Evolutionary conservation across 2,797 vertebrate genomes (phyloP).

Genomic region (Pyrrhura leucotis): DNA sequence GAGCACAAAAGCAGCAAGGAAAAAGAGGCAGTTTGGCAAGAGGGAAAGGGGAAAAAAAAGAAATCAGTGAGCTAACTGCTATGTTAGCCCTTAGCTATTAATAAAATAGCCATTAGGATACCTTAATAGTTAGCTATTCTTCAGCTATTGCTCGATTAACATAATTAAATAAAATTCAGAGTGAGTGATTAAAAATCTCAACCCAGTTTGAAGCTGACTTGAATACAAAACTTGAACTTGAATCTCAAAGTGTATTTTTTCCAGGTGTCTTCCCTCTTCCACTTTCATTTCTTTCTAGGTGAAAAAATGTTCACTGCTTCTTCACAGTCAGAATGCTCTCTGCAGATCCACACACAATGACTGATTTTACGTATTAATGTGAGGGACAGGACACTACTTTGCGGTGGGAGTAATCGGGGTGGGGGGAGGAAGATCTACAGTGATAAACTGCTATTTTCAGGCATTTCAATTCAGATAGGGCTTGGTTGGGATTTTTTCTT

Average conservation of each 20-base stretch:
- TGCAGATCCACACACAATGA: not conserved
- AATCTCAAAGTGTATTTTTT: not conserved
- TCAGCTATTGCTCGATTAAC: conserved; percentile 12
- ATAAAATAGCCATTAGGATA: not conserved
- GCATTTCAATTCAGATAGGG: not conserved
- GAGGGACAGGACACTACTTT: not conserved
- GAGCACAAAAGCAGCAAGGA: not conserved
- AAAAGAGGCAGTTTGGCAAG: not conserved
- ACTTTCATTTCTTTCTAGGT: not conserved
- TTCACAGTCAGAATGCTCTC: not conserved
- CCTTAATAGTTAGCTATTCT: not conserved
- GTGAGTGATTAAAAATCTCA: not conserved
- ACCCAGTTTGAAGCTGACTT: not conserved
- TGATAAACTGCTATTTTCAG: not conserved
- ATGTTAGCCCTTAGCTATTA: not conserved
- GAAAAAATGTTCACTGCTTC: not conserved
- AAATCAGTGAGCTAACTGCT: not conserved
- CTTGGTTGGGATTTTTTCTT: not conserved
- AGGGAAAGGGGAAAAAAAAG: not conserved
- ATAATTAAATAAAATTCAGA: conserved; percentile 36
- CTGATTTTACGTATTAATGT: not conserved
- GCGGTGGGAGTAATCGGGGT: rapidly evolving
- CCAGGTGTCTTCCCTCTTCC: not conserved
- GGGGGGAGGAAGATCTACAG: not conserved
- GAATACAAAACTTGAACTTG: not conserved